These are phyloP conservation scores for Mobula hypostoma DNA, from an alignment of 2,113 vertebrate species.

Conservation along the genomic window DNA sequence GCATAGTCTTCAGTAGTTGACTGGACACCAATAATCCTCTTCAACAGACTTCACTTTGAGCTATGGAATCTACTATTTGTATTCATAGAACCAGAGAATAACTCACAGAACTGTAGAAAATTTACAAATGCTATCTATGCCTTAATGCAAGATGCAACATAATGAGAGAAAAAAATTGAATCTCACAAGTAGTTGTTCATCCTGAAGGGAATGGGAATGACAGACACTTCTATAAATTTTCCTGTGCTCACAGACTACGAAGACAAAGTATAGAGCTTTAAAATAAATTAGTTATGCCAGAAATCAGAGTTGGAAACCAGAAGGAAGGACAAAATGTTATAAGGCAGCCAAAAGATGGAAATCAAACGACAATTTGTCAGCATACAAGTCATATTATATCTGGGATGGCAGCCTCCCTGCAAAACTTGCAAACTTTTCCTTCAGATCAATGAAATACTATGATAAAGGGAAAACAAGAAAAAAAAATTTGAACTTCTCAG, in stretches of 20 bases:
- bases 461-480: not conserved
- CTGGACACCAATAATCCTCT: not conserved
- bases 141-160: slow-evolving; percentile 51
- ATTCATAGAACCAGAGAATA: not conserved
- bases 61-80: not conserved
- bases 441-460: not conserved
- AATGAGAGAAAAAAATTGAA: slow-evolving; percentile 46
- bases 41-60: not conserved
- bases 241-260: slow-evolving; percentile 83
- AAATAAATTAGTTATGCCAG: not conserved
- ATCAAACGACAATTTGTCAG: not conserved
- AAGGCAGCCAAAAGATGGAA: not conserved
- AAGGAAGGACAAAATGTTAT: not conserved
- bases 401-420: not conserved
- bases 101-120: not conserved
- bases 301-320: not conserved
- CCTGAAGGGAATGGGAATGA: slow-evolving; percentile 82
- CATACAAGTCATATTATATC: not conserved
- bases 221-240: slow-evolving; percentile 80
- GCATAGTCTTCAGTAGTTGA: not conserved
- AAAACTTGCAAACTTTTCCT: not conserved
- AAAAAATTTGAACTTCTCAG: not conserved
- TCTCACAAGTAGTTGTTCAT: slow-evolving; percentile 55
- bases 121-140: not conserved
- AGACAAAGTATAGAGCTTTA: slow-evolving; percentile 44